phyloP scores from a whole-genome alignment of 1,140 invertebrate species.

The Coenobita brevimanus region DNA sequence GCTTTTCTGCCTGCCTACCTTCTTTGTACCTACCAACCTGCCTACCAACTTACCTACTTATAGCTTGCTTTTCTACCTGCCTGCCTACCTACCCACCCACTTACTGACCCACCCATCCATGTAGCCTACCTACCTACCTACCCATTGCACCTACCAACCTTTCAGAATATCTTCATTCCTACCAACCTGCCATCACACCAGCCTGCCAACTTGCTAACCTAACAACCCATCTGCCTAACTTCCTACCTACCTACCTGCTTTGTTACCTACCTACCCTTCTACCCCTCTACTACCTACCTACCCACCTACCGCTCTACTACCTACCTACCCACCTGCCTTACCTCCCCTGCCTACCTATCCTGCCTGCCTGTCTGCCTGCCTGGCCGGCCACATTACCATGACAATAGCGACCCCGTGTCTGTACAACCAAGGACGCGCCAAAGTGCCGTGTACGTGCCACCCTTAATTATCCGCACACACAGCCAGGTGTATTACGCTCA shows the following conservation, averaged over 20 bases:
- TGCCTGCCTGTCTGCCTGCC: background rate
- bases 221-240: background rate
- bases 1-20: background rate
- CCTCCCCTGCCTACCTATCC: background rate
- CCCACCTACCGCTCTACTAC: background rate
- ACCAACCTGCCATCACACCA: background rate
- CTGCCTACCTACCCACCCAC: background rate
- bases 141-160: background rate
- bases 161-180: background rate
- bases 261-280: background rate
- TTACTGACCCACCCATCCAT: too few relatives aligned
- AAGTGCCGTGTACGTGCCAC: conserved; percentile 59
- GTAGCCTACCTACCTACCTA: background rate
- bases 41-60: background rate
- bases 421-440: conserved; percentile 53
- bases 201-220: background rate
- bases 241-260: background rate
- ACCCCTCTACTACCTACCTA: background rate
- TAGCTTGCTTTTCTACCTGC: background rate
- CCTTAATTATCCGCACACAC: conserved; percentile 47
- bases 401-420: conserved; percentile 44
- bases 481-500: conserved; percentile 20
- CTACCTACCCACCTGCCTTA: background rate
- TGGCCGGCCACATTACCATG: conserved; percentile 42
- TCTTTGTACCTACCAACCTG: background rate